Conservation (phyloP, 2,113 vertebrate genomes). For the Lycocorax pyrrhopterus region DNA sequence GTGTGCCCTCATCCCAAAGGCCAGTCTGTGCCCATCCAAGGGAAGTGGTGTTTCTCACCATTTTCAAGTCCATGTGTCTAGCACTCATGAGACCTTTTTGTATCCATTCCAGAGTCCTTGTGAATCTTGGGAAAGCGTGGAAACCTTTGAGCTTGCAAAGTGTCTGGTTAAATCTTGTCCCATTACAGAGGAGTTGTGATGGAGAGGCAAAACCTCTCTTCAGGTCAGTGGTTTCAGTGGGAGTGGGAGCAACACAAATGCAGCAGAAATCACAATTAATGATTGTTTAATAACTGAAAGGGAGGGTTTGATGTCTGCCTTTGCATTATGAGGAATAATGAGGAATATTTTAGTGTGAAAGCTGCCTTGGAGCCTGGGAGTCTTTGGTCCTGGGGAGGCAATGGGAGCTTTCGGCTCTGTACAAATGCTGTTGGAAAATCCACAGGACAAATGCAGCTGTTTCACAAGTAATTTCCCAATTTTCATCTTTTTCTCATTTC, state of each 20-base stretch:
- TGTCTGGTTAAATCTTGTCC: neutral
- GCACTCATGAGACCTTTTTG: neutral
- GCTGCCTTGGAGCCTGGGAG: neutral
- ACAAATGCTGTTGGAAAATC: neutral
- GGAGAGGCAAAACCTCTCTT: neutral
- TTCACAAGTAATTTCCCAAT: neutral
- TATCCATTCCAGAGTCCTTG: neutral
- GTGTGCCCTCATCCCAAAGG: neutral
- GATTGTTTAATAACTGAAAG: neutral
- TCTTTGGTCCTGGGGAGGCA: neutral
- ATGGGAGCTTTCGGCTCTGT: neutral
- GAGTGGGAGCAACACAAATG: neutral
- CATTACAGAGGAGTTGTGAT: neutral
- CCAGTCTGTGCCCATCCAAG: neutral
- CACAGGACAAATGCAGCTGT: neutral
- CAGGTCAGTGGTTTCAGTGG: neutral
- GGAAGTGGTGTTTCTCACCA: neutral
- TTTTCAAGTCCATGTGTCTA: neutral
- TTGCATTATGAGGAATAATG: neutral
- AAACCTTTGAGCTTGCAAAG: neutral
- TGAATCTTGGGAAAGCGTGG: neutral
- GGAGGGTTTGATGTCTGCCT: neutral
- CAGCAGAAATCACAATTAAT: neutral
- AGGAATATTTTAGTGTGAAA: neutral
- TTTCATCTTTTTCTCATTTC: neutral